phyloP scores from a whole-genome alignment of 2,113 vertebrate genomes.

The Cheilinus undulatus region DNA sequence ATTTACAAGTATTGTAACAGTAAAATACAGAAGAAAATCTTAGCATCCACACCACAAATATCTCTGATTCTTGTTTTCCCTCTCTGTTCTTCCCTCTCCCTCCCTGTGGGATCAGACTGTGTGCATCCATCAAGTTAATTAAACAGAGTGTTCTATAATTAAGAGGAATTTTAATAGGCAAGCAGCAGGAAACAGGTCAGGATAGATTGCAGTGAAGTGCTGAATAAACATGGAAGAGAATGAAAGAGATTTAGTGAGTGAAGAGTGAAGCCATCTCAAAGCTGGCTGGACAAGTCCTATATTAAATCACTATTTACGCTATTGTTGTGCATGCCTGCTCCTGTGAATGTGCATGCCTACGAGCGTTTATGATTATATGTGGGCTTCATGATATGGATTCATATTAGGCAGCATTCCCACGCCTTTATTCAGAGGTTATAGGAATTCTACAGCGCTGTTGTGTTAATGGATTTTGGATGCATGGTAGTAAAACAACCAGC shows the following conservation, averaged over 20 bases:
- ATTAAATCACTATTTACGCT: constrained; percentile 47
- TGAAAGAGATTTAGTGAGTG: constrained; percentile 66
- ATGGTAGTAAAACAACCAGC: constrained; percentile 41
- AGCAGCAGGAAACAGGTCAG: constrained; percentile 74
- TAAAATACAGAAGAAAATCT: constrained; percentile 29
- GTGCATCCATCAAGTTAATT: constrained; percentile 80
- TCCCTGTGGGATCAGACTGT: constrained; percentile 68
- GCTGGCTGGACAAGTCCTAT: constrained; percentile 33
- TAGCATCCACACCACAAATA: constrained; percentile 45
- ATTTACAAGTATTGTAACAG: constrained; percentile 31
- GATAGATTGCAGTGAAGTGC: constrained; percentile 73
- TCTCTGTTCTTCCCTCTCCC: constrained; percentile 44
- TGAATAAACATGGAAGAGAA: constrained; percentile 75
- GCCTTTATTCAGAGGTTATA: neutral
- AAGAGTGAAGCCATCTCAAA: constrained; percentile 59
- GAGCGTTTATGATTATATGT: neutral
- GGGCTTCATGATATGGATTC: neutral
- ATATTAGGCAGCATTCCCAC: neutral
- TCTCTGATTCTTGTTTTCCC: constrained; percentile 47
- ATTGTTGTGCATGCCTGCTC: neutral
- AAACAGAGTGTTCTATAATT: constrained; percentile 81
- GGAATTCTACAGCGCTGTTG: neutral
- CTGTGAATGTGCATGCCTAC: neutral
- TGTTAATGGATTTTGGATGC: neutral
- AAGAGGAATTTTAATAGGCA: constrained; percentile 79